These are phyloP conservation scores for Psylliodes chrysocephalus DNA, from an alignment of 2,888 invertebrate species.

Conservation along the genomic window DNA sequence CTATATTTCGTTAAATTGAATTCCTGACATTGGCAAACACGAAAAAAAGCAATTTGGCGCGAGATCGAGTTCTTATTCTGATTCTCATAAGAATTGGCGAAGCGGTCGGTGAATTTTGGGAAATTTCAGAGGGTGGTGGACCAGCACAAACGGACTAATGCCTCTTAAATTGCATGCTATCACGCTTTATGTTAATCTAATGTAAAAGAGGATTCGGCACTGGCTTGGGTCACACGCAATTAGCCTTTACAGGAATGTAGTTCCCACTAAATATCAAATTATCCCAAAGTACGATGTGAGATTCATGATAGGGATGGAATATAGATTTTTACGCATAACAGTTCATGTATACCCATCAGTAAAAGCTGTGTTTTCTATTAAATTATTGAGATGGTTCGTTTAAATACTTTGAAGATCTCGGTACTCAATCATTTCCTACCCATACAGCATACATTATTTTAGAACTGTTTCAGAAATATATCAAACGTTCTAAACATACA, in stretches of 20 bases:
- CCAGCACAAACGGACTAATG: conserved; percentile 36
- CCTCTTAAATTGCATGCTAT: conserved; percentile 40
- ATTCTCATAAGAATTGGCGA: conserved; percentile 30
- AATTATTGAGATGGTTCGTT: too few species aligned
- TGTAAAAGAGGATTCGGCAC: conserved; percentile 18
- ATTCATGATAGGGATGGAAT: too few species aligned
- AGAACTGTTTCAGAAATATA: too few species aligned
- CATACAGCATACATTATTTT: too few species aligned
- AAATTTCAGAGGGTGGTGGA: conserved; percentile 33
- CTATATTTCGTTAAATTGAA: neutral
- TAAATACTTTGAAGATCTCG: too few species aligned
- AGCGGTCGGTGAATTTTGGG: conserved; percentile 24
- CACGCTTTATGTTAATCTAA: conserved; percentile 44
- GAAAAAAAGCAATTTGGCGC: conserved; percentile 25
- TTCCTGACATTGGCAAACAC: conserved; percentile 2
- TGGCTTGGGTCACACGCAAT: conserved; percentile 33
- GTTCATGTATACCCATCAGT: too few species aligned
- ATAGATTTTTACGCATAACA: too few species aligned
- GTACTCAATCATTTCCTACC: too few species aligned
- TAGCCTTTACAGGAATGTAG: conserved; percentile 8
- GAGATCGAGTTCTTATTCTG: conserved; percentile 11
- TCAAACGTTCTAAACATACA: too few species aligned
- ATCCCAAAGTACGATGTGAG: neutral
- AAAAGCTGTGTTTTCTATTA: too few species aligned
- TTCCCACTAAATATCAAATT: conserved; percentile 2